A percentile compares a stretch with the other conserved stretches of the same genome.
Conservation (phyloP, 1,140 invertebrate genomes). For the Euschistus heros region DNA sequence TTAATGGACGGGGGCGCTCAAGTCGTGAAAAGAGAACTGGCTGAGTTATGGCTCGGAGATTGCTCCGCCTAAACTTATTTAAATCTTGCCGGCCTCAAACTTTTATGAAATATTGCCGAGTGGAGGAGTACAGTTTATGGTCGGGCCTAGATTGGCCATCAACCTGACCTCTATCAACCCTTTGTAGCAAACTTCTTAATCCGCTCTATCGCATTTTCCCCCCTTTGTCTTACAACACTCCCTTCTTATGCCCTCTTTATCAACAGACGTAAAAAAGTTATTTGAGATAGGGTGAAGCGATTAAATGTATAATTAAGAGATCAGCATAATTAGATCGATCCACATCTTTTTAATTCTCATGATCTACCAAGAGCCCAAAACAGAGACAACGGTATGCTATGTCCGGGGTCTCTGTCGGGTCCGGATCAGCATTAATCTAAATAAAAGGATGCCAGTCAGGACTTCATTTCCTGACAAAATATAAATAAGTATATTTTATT, state of each 20-base stretch:
- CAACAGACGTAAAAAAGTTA: too few relatives aligned
- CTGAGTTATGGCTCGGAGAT: conserved; percentile 8
- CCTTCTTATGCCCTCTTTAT: neutral
- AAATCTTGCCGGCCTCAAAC: conserved; percentile 6
- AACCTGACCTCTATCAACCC: neutral
- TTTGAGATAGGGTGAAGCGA: too few relatives aligned
- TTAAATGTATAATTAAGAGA: too few relatives aligned
- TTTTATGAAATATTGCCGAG: conserved; percentile 7
- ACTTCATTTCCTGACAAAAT: too few relatives aligned
- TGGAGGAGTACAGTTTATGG: neutral
- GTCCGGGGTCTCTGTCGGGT: too few relatives aligned
- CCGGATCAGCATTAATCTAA: too few relatives aligned
- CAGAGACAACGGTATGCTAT: too few relatives aligned
- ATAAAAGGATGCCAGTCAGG: too few relatives aligned
- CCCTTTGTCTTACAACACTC: neutral
- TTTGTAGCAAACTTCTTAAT: conserved; percentile 5
- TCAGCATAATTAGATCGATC: too few relatives aligned
- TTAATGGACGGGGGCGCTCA: neutral
- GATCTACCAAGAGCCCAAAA: too few relatives aligned
- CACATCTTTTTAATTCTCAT: too few relatives aligned
- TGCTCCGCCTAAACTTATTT: conserved; percentile 2
- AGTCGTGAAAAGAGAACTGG: neutral
- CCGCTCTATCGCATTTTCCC: neutral
- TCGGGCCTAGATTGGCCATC: neutral
- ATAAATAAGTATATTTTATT: too few relatives aligned